Evolutionary conservation across 2,113 vertebrate genomes (phyloP).

Genomic region (Hippocampus barbouri): DNA sequence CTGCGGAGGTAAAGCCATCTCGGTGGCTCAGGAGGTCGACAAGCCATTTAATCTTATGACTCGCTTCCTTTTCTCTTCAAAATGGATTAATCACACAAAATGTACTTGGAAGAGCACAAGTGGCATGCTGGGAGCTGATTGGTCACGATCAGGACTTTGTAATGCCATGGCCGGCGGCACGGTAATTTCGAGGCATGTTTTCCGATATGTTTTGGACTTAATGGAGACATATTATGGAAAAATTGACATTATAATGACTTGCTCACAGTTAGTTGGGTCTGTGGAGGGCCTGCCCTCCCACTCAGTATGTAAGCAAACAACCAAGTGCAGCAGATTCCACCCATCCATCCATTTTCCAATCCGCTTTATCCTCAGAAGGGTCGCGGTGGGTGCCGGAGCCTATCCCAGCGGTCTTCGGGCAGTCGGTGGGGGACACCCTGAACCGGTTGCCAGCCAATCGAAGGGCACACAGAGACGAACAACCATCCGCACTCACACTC

Average conservation of each 20-base stretch:
- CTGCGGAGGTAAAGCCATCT: not conserved
- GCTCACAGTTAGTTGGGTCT: not conserved
- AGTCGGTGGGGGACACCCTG: too few species aligned
- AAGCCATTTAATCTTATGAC: slow-evolving; percentile 10
- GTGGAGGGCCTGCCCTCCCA: not conserved
- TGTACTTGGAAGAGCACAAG: not conserved
- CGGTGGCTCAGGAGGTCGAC: slow-evolving; percentile 2
- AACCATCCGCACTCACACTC: too few species aligned
- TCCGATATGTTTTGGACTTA: not conserved
- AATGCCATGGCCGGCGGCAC: not conserved
- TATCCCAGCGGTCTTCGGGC: too few species aligned
- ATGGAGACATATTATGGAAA: not conserved
- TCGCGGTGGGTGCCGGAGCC: too few species aligned
- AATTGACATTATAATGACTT: not conserved
- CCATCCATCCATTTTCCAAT: too few species aligned
- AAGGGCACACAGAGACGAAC: too few species aligned
- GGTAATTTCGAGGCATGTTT: not conserved
- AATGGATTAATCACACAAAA: not conserved
- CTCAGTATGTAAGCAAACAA: too few species aligned
- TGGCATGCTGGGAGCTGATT: not conserved
- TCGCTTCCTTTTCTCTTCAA: not conserved
- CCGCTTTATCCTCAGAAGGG: too few species aligned
- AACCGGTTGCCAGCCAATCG: too few species aligned
- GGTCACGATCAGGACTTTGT: not conserved
- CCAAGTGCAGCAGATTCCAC: too few species aligned